These are phyloP conservation scores for Melinopterus prodromus DNA, from an alignment of 2,888 invertebrate genomes.

Conservation along the genomic window DNA sequence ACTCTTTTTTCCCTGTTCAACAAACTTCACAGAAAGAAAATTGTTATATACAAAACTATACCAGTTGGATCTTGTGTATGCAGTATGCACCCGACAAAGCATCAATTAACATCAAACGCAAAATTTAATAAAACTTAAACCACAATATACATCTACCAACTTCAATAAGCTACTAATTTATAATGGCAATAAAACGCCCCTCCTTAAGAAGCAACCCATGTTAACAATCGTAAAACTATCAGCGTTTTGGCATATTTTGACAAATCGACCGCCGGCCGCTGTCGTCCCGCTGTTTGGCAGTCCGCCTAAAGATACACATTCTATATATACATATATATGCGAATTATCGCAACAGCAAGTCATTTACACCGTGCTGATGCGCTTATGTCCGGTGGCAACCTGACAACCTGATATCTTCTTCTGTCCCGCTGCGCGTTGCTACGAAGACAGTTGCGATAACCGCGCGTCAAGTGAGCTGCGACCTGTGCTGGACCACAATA, in stretches of 20 bases:
- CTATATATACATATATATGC: constrained; percentile 22
- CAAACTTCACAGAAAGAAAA: too few species aligned
- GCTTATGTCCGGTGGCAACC: constrained; percentile 22
- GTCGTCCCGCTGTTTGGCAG: constrained; percentile 5
- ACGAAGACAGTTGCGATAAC: neutral
- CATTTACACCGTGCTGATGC: constrained; percentile 18
- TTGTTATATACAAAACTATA: too few species aligned
- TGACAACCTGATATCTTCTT: constrained; percentile 25
- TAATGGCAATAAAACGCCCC: neutral
- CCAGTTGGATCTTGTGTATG: neutral
- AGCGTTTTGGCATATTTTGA: constrained; percentile 9
- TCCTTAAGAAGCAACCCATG: neutral
- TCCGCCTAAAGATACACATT: constrained; percentile 17
- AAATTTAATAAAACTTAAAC: neutral
- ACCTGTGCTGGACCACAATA: neutral
- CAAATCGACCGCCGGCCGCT: constrained; percentile 10
- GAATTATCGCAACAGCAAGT: constrained; percentile 19
- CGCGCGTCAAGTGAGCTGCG: neutral
- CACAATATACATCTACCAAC: neutral
- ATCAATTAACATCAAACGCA: neutral
- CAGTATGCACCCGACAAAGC: neutral
- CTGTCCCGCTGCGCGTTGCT: constrained; percentile 8
- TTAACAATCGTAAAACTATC: constrained; percentile 5
- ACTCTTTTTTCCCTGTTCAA: too few species aligned
- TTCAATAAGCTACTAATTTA: constrained; percentile 5